phyloP scores from a whole-genome alignment of 2,113 vertebrate species.

The Dipodomys ordii region DNA sequence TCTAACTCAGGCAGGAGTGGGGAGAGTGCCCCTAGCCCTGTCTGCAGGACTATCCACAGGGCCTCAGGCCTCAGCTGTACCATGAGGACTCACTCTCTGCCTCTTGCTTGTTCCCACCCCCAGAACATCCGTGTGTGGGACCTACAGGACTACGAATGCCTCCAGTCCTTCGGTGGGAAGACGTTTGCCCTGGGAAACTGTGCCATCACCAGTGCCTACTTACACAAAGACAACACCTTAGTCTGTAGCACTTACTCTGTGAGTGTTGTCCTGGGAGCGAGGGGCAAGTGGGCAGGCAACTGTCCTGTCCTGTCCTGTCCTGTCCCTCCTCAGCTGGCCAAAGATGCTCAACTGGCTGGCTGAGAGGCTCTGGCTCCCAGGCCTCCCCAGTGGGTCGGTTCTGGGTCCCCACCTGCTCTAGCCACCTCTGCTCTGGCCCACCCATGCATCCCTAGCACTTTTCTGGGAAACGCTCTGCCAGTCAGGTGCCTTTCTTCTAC shows the following conservation, averaged over 20 bases:
- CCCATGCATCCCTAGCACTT: rapidly evolving
- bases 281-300: rapidly evolving
- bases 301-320: not conserved
- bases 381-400: not conserved
- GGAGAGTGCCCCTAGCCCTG: not conserved
- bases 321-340: not conserved
- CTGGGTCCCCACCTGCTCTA: no score
- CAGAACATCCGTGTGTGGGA: constrained; percentile 79
- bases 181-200: constrained; percentile 67
- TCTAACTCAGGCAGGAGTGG: rapidly evolving
- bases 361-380: not conserved
- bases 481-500: not conserved
- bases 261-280: not conserved
- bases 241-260: constrained; percentile 74
- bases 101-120: not conserved
- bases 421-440: not conserved
- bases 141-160: constrained; percentile 65
- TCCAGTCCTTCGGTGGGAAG: constrained; percentile 72
- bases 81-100: not conserved
- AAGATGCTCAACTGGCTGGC: not conserved
- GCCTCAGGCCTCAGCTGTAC: not conserved
- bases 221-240: constrained; percentile 19
- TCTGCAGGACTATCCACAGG: not conserved
- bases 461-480: not conserved
- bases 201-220: constrained; percentile 71